A percentile compares a stretch with the other conserved stretches of the same genome.
These are phyloP conservation scores for Diglossa cyanea DNA, from an alignment of 2,797 vertebrate genomes.

Conservation along the genomic window DNA sequence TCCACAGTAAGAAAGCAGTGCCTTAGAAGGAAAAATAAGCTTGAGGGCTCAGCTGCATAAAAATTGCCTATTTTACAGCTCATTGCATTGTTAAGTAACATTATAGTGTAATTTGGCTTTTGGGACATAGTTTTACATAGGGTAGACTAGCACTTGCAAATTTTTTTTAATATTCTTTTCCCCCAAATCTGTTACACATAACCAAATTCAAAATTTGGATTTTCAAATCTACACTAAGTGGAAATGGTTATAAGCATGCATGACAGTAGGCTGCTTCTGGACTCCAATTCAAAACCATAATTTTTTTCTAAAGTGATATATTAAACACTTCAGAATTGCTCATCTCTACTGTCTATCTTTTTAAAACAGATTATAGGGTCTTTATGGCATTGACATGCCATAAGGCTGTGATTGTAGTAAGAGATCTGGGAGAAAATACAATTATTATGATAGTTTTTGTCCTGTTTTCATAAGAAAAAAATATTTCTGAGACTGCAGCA, in stretches of 20 bases:
- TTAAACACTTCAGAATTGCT: background rate
- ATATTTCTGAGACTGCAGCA: background rate
- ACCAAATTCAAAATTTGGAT: constrained; percentile 38
- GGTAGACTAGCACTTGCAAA: background rate
- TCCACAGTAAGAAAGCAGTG: constrained; percentile 15
- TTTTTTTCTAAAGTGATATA: constrained; percentile 20
- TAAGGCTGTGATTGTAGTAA: background rate
- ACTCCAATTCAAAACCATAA: background rate
- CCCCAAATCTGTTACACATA: background rate
- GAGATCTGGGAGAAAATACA: background rate
- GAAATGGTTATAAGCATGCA: background rate
- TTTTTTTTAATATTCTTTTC: background rate
- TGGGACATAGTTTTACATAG: constrained; percentile 13
- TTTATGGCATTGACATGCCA: background rate
- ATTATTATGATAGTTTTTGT: background rate
- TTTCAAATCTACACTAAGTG: constrained; percentile 14
- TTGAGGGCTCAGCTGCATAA: constrained; percentile 55
- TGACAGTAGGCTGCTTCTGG: background rate
- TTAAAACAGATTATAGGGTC: background rate
- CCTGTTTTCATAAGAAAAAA: background rate
- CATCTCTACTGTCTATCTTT: background rate
- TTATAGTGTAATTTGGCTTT: constrained; percentile 19
- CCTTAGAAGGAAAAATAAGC: constrained; percentile 23
- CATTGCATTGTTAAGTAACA: constrained; percentile 60
- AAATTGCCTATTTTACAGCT: constrained; percentile 57